Evolutionary conservation across 2,113 vertebrate genomes (phyloP).

Genomic region (Cairina moschata): DNA sequence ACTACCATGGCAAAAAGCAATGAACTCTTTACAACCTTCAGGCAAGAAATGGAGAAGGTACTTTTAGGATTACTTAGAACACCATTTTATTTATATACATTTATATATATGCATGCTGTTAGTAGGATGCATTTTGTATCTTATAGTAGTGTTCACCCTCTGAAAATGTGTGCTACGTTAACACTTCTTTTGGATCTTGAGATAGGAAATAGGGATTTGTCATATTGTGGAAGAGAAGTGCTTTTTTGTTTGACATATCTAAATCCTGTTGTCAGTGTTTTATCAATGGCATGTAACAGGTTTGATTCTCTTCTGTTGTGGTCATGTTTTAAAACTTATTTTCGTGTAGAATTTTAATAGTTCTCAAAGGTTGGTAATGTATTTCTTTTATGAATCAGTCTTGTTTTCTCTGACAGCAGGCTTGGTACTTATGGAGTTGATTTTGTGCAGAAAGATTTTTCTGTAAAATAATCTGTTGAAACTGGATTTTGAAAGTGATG

Average conservation of each 20-base stretch:
- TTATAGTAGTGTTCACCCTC: background rate
- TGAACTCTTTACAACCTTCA: constrained; percentile 97
- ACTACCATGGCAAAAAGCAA: constrained; percentile 98
- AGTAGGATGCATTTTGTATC: background rate
- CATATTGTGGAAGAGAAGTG: background rate
- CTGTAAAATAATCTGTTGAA: background rate
- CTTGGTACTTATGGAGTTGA: background rate
- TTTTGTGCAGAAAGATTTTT: background rate
- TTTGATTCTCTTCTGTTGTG: background rate
- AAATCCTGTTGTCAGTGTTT: background rate
- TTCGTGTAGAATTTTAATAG: background rate
- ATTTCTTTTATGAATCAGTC: background rate
- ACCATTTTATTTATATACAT: background rate
- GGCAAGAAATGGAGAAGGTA: constrained; percentile 99
- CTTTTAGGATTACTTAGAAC: background rate
- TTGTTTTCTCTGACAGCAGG: background rate
- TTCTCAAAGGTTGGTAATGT: background rate
- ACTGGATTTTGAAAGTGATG: background rate
- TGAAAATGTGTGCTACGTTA: background rate
- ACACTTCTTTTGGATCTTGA: background rate
- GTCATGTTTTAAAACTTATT: background rate
- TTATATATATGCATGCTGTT: background rate
- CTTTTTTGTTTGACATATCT: background rate
- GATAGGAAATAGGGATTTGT: background rate
- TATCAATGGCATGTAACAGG: background rate